Evolutionary conservation across 2,888 invertebrate species (phyloP).

Genomic region (Drosophila birchii): DNA sequence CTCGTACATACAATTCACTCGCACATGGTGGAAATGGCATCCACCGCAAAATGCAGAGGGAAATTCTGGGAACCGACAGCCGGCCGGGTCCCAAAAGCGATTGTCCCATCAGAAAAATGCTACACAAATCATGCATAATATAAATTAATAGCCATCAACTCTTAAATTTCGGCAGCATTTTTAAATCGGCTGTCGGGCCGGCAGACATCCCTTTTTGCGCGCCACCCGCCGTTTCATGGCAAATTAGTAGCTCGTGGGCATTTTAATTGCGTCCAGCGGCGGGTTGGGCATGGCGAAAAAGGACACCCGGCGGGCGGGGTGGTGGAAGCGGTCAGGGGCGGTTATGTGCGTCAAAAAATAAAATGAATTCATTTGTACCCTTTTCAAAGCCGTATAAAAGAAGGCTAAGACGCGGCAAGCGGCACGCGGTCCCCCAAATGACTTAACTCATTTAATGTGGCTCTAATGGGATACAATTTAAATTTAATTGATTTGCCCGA

Average conservation of each 20-base stretch:
- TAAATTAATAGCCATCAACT: slow-evolving; percentile 75
- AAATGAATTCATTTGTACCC: slow-evolving; percentile 78
- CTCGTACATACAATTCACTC: neutral
- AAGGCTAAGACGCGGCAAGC: slow-evolving; percentile 68
- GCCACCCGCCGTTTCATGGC: slow-evolving; percentile 58
- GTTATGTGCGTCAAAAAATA: slow-evolving; percentile 71
- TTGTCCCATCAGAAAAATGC: slow-evolving; percentile 43
- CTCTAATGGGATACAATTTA: slow-evolving; percentile 80
- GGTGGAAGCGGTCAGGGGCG: slow-evolving; percentile 23
- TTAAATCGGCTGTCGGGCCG: slow-evolving; percentile 32
- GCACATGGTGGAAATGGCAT: slow-evolving; percentile 13
- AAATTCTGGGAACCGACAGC: slow-evolving; percentile 19
- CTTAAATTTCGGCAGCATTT: slow-evolving; percentile 61
- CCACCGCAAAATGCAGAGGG: slow-evolving; percentile 28
- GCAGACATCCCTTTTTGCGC: slow-evolving; percentile 2
- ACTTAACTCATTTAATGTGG: slow-evolving; percentile 79
- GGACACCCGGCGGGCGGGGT: neutral
- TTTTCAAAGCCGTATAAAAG: slow-evolving; percentile 70
- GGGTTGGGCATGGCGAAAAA: slow-evolving; percentile 2
- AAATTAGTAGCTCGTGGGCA: slow-evolving; percentile 80
- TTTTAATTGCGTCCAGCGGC: slow-evolving; percentile 71
- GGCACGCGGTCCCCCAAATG: slow-evolving; percentile 60
- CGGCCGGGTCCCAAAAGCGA: slow-evolving; percentile 15
- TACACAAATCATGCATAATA: slow-evolving; percentile 66
- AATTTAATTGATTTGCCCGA: slow-evolving; percentile 78